These are phyloP conservation scores for Trichacis sp. DNA, from an alignment of 2,888 invertebrate genomes.

Conservation along the genomic window DNA sequence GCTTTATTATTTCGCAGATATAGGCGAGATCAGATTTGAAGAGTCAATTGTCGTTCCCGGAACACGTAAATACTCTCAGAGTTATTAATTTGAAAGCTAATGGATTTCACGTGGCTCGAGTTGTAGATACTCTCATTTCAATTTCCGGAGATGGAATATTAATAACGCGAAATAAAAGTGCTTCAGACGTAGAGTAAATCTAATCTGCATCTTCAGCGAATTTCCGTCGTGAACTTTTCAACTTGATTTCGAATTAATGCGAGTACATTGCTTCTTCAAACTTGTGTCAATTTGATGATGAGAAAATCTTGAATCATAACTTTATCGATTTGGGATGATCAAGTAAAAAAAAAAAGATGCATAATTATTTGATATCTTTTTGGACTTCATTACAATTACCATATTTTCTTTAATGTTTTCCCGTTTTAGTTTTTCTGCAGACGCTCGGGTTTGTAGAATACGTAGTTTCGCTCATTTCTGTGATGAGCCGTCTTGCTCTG, in stretches of 20 bases:
- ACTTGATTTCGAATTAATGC: too few relatives aligned
- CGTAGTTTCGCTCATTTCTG: slow-evolving; percentile 46
- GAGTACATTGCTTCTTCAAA: too few relatives aligned
- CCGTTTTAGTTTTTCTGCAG: slow-evolving; percentile 36
- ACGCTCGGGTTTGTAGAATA: slow-evolving; percentile 49
- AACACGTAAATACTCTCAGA: not conserved
- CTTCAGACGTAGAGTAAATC: too few relatives aligned
- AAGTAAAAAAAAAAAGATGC: too few relatives aligned
- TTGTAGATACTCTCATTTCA: not conserved
- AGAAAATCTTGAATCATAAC: too few relatives aligned
- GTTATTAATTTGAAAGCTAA: not conserved
- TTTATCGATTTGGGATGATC: too few relatives aligned
- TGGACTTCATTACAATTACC: slow-evolving; percentile 13
- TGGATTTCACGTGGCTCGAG: not conserved
- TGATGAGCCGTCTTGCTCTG: slow-evolving; percentile 36
- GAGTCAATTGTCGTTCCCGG: not conserved
- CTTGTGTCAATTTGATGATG: too few relatives aligned
- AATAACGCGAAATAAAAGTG: too few relatives aligned
- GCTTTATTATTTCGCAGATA: not conserved
- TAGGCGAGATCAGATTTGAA: not conserved
- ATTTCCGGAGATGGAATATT: slow-evolving; percentile 1
- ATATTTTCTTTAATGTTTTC: slow-evolving; percentile 29
- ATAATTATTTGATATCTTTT: too few relatives aligned
- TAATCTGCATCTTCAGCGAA: too few relatives aligned
- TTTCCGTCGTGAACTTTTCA: too few relatives aligned